Conservation (phyloP, 2,888 invertebrate genomes). For the Plutella xylostella region DNA sequence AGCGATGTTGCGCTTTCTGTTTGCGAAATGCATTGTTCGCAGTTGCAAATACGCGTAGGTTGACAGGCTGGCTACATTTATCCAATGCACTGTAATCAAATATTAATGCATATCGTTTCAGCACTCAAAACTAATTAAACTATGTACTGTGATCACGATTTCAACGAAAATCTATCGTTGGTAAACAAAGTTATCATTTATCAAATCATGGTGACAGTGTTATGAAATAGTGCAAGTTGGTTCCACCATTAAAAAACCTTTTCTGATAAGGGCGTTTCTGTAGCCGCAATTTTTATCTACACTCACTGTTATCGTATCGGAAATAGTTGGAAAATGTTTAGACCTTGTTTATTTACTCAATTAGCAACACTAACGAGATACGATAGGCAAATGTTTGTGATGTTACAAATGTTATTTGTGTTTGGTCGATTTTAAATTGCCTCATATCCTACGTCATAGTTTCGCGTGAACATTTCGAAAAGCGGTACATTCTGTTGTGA, state of each 20-base stretch:
- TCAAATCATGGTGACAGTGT: too few relatives aligned
- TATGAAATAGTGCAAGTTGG: too few relatives aligned
- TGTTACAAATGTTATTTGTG: slow-evolving; percentile 19
- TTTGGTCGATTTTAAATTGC: too few relatives aligned
- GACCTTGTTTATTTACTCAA: slow-evolving; percentile 51
- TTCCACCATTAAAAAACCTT: too few relatives aligned
- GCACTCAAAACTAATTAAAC: too few relatives aligned
- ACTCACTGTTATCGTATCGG: slow-evolving; percentile 57
- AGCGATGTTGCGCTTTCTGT: slow-evolving; percentile 63
- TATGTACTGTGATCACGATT: too few relatives aligned
- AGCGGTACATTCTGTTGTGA: slow-evolving; percentile 29
- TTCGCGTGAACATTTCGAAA: slow-evolving; percentile 29
- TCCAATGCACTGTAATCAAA: too few relatives aligned
- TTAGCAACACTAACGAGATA: slow-evolving; percentile 27
- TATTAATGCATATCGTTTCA: too few relatives aligned
- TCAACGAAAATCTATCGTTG: too few relatives aligned
- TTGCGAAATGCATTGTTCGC: slow-evolving; percentile 60
- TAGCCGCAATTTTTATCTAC: slow-evolving; percentile 36
- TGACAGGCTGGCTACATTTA: slow-evolving; percentile 58
- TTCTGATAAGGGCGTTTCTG: too few relatives aligned
- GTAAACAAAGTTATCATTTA: too few relatives aligned
- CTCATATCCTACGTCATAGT: too few relatives aligned
- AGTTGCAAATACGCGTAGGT: slow-evolving; percentile 64
- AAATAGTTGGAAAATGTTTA: slow-evolving; percentile 28
- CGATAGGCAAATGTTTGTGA: slow-evolving; percentile 53